Conservation (phyloP, 2,113 vertebrate genomes). For the Varanus komodoensis region DNA sequence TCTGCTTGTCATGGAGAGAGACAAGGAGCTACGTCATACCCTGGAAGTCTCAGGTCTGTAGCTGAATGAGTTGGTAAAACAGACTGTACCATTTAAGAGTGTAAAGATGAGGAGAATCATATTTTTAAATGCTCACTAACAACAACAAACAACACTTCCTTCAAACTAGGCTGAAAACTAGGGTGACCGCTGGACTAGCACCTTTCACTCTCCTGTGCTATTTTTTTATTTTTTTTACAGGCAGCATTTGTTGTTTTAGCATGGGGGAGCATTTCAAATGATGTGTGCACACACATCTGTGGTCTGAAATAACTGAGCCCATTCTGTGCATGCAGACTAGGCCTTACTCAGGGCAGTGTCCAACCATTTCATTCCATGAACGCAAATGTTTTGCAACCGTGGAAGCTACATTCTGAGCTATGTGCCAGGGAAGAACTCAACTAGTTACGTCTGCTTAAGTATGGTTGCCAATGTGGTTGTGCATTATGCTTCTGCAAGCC, state of each 20-base stretch:
- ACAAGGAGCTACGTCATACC: not conserved
- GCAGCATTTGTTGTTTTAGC: not conserved
- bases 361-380: no score
- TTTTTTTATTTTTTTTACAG: not conserved
- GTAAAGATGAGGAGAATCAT: not conserved
- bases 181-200: not conserved
- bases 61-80: not conserved
- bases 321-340: not conserved
- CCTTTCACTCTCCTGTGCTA: not conserved
- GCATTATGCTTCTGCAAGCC: no score
- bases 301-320: not conserved
- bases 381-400: no score
- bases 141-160: not conserved
- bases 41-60: not conserved
- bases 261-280: not conserved
- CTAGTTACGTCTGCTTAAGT: no score
- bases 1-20: not conserved
- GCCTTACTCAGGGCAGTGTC: not conserved
- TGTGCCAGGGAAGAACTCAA: no score
- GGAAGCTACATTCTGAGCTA: no score
- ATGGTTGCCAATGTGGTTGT: no score
- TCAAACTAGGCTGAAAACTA: not conserved
- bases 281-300: no score
- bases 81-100: not conserved
- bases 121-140: not conserved